Percentiles rank a stretch among this genome's conserved stretches.
Conservation (phyloP, 2,888 invertebrate genomes). For the Psococerastis gibbosa region DNA sequence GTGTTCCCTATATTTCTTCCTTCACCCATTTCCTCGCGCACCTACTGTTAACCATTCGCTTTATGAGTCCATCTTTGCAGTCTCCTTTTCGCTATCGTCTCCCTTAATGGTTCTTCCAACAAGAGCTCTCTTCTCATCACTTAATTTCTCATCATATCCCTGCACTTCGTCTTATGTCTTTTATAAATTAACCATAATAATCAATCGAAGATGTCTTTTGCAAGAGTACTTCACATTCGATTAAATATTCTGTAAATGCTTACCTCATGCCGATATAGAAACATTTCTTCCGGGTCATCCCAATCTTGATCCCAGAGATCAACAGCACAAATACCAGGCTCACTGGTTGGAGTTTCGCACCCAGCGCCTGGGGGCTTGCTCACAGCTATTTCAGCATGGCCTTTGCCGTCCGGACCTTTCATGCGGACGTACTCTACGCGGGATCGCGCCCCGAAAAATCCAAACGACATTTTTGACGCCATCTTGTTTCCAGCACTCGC, state of each 20-base stretch:
- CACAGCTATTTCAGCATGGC: slow-evolving; percentile 94
- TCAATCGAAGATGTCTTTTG: no score
- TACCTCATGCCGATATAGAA: slow-evolving; percentile 60
- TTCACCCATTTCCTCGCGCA: no score
- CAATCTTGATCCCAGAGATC: slow-evolving; percentile 82
- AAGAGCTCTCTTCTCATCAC: no score
- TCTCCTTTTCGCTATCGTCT: no score
- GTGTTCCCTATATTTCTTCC: no score
- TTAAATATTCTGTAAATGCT: slow-evolving; percentile 16
- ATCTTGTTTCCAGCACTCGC: slow-evolving; percentile 85
- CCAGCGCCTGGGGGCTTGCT: slow-evolving; percentile 67
- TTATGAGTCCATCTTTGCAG: no score
- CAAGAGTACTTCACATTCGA: no score
- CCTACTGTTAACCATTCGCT: no score
- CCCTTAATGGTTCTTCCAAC: no score
- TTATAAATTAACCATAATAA: no score
- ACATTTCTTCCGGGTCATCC: slow-evolving; percentile 72
- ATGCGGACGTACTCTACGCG: slow-evolving; percentile 95
- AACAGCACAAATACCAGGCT: slow-evolving; percentile 65
- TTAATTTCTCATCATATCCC: no score
- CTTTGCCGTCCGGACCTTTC: slow-evolving; percentile 93
- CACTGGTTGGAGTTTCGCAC: slow-evolving; percentile 85
- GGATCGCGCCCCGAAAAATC: slow-evolving; percentile 55
- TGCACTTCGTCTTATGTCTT: no score
- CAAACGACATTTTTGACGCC: slow-evolving; percentile 90